These are phyloP conservation scores for Nesogale talazaci DNA, from an alignment of 2,113 vertebrate species.

Conservation along the genomic window DNA sequence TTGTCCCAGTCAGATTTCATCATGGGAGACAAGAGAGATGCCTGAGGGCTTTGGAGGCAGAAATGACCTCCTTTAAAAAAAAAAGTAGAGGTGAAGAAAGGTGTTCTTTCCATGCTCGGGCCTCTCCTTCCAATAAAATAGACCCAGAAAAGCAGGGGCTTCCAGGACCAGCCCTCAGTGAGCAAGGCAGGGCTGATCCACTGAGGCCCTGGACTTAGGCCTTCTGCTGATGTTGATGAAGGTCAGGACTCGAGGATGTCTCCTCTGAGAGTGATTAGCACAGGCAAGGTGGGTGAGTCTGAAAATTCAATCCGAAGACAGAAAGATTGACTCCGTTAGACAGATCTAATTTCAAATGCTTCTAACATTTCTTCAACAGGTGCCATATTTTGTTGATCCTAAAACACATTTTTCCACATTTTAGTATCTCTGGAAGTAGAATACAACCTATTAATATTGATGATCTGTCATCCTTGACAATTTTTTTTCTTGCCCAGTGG, in stretches of 20 bases:
- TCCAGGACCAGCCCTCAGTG: no score
- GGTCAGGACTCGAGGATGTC: neutral
- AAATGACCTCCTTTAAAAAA: constrained; percentile 1
- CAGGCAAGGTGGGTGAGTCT: neutral
- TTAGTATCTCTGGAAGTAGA: constrained; percentile 47
- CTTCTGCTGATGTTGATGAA: neutral
- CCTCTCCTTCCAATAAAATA: neutral
- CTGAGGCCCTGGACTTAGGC: neutral
- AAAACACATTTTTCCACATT: constrained; percentile 13
- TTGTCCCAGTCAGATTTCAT: constrained; percentile 47
- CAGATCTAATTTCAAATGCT: neutral
- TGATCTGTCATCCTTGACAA: constrained; percentile 17
- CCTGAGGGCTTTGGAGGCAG: neutral
- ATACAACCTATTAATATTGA: constrained; percentile 7
- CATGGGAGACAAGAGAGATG: neutral
- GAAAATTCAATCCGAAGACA: constrained; percentile 45
- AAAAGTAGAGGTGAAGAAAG: neutral
- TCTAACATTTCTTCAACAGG: neutral
- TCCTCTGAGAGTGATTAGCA: neutral
- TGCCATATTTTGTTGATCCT: neutral
- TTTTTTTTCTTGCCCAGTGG: constrained; percentile 38
- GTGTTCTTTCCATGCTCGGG: neutral
- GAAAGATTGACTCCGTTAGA: neutral
- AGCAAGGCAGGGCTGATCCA: neutral
- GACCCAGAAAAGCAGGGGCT: neutral